Percentiles rank a stretch among this genome's conserved stretches.
These are phyloP conservation scores for Typhlichthys eigenmanni DNA, from an alignment of 2,797 vertebrate genomes.

Conservation along the genomic window DNA sequence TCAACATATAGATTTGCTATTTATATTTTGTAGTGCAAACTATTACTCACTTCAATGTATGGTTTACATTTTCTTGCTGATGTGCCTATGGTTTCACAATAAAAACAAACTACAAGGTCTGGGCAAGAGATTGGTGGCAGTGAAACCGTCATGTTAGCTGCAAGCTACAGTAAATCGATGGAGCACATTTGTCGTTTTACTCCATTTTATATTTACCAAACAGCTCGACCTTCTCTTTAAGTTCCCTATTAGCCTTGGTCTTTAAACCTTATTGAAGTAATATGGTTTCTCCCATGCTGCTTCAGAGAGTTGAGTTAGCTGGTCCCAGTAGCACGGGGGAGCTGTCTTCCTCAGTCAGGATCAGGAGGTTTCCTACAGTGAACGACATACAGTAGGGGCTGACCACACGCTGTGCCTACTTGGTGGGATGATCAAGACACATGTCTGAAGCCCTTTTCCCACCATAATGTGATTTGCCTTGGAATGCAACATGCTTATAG, in stretches of 20 bases:
- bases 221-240: conserved; percentile 26
- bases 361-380: neutral
- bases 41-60: no score
- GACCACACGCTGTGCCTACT: conserved; percentile 61
- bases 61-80: no score
- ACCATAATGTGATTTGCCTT: conserved; percentile 64
- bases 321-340: neutral
- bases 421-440: conserved; percentile 46
- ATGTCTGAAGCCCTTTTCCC: conserved; percentile 56
- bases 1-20: no score
- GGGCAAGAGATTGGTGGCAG: neutral
- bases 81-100: neutral
- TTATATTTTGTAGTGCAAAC: no score
- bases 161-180: conserved; percentile 3
- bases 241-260: conserved; percentile 3
- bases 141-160: neutral
- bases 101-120: neutral
- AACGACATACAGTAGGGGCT: conserved; percentile 21
- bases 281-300: conserved; percentile 12
- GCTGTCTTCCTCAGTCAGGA: neutral
- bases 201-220: neutral
- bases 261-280: conserved; percentile 8
- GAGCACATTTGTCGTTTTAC: conserved; percentile 1
- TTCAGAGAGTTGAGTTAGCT: neutral
- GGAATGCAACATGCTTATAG: conserved; percentile 55